Base-by-base conservation (phyloP, 1,140 invertebrate genomes). In the Trachelipus rathkii region DNA sequence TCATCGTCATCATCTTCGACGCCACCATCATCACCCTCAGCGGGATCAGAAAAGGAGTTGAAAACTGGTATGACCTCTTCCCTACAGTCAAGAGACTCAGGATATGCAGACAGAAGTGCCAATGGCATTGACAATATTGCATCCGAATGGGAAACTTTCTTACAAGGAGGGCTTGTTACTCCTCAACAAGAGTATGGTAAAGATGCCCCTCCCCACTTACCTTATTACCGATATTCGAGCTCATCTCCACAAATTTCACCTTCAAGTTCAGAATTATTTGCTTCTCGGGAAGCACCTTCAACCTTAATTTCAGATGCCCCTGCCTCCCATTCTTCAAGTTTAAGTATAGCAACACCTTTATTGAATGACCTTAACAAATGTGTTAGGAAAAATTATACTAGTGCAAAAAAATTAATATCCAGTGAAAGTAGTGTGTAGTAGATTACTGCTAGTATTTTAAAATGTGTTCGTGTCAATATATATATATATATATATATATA, bases 131-230 rank as follows among this genome's bases (percentile, higher is more conserved):
- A 66, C 13, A 71, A 43, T 21, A 66, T 45, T 66, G 46, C 21
- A 33, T 67, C 82, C 81, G 45, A 73, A 81, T 43, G 83, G 82
- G 10, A 82, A 77, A 68, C 81, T 83, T 44, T 83, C 83, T 75
- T 75, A 82, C 33, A 83, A 80, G 74, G 77, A 79, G 19, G 82
- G 81, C 72, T 77, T 10, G 79, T 79, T 8, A 82, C 81, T 71
- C 80, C 81, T 0, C 82, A 83, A 70, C 83, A 84, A 77, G 82
- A 83, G 72, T 83, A 84, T 67, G 83, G 83, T 33, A 80, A 82
- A 7, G 82, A 81, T 10, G 78, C 78, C 1, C 50, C 77, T 5
- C 75, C 79, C 9, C 79, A 82, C 24, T 72, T 82, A 0, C 82
- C 83, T 11, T 81, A 83, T 68, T 84, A 84, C 73, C 77, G 72